Evolutionary conservation across 2,888 invertebrate species (phyloP), one percentile per base, ranked within the genome.

Genomic region (Priocnemis perturbator): DNA sequence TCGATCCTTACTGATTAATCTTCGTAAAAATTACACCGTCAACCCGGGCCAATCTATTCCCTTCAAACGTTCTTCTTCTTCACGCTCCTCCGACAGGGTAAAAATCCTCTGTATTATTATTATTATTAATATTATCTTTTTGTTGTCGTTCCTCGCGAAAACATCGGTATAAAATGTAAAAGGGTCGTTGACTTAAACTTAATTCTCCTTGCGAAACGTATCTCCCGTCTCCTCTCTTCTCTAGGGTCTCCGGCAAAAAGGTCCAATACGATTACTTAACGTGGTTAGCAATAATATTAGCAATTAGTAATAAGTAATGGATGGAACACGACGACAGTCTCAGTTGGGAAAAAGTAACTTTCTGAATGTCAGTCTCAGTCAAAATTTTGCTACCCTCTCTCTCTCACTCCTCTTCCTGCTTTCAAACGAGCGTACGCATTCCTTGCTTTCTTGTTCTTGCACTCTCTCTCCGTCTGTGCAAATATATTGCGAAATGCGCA

Each of bases 251-350:
- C 59, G 56, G 56, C 26, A 37, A 37, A 57, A 57, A 57, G 57
- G 30, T 59, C 37, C 37, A 37, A 23, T 48, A 59, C 45, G 55
- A 47, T 21, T 17, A 19, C n/a, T 19, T 60, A 26, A 63, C 48
- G 65, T 9, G 26, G 47, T 76, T 64, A 66, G 62, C 64, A 74
- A 70, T 76, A 74, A 77, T 37, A 37, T 72, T 75, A 73, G 62
- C 50, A 78, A 76, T 74, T 78, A 75, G 71, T 78, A 80, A 75
- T 71, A 76, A 76, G 74, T 84, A 82, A 79, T 87, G 86, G 86
- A 86, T 86, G 86, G 86, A 86, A 83, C 81, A 69, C 81, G 78
- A 74, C 81, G 78, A 82, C 84, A 83, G 83, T 81, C 81, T 82
- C 79, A 77, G 76, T 71, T 67, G 76, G 71, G 66, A 76, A 74